Evolutionary conservation across 2,888 invertebrate species (phyloP).

Genomic region (Melieria picta): DNA sequence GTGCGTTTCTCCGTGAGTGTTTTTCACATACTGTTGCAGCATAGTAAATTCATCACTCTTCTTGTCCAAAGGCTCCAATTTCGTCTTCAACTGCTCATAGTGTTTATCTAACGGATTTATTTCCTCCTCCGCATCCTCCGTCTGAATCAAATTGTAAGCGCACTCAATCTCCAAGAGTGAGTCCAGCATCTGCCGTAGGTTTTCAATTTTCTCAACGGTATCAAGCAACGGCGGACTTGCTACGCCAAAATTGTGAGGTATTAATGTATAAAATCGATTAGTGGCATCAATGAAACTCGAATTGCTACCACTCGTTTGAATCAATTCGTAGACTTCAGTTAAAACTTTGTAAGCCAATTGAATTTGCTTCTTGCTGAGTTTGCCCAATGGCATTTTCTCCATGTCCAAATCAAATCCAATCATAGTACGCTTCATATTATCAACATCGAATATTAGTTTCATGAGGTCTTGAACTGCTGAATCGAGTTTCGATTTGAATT

Average conservation of each 20-base stretch:
- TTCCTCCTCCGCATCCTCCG: slow-evolving; percentile 63
- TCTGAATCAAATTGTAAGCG: slow-evolving; percentile 87
- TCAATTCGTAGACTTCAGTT: slow-evolving; percentile 73
- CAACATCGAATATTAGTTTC: slow-evolving; percentile 87
- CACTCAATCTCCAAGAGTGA: slow-evolving; percentile 94
- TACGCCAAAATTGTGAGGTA: slow-evolving; percentile 95
- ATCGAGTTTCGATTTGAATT: slow-evolving; percentile 74
- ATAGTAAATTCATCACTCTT: slow-evolving; percentile 77
- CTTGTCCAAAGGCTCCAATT: slow-evolving; percentile 77
- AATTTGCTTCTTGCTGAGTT: slow-evolving; percentile 90
- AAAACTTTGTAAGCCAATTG: slow-evolving; percentile 85
- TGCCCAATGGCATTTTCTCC: slow-evolving; percentile 98
- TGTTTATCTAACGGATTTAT: slow-evolving; percentile 80
- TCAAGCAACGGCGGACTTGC: slow-evolving; percentile 84
- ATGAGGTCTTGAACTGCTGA: slow-evolving; percentile 85
- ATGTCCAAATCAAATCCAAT: slow-evolving; percentile 95
- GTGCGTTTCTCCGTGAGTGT: slow-evolving; percentile 95
- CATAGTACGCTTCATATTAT: slow-evolving; percentile 91
- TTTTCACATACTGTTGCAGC: slow-evolving; percentile 82
- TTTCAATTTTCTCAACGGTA: slow-evolving; percentile 77
- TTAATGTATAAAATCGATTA: slow-evolving; percentile 93
- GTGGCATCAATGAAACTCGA: slow-evolving; percentile 82
- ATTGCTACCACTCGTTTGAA: slow-evolving; percentile 67
- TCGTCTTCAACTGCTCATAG: slow-evolving; percentile 87
- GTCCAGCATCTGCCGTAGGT: slow-evolving; percentile 85